Evolutionary conservation across 2,797 vertebrate genomes (phyloP).

Genomic region (Fringilla coelebs): DNA sequence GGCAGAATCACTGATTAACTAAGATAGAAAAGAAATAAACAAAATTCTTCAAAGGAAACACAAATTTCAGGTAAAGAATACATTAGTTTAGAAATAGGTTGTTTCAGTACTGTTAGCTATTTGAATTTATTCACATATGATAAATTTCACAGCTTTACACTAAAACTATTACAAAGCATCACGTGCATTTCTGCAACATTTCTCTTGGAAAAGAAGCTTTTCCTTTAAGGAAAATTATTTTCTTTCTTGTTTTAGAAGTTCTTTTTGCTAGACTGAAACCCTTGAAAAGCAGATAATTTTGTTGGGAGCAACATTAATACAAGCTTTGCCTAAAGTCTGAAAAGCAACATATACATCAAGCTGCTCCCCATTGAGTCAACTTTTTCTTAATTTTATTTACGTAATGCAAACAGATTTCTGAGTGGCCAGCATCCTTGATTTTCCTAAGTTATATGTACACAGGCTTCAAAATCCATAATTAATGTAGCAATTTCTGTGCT

Average conservation of each 20-base stretch:
- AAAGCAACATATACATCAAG: background rate
- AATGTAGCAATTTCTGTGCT: background rate
- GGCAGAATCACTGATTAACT: constrained; percentile 91
- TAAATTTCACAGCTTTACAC: background rate
- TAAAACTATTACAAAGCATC: background rate
- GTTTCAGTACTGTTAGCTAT: background rate
- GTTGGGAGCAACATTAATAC: background rate
- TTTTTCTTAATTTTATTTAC: background rate
- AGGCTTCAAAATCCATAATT: background rate
- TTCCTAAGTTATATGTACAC: background rate
- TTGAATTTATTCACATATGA: background rate
- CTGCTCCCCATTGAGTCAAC: background rate
- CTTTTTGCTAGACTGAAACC: background rate
- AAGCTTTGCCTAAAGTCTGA: background rate
- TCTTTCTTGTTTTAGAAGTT: background rate
- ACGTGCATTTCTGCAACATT: background rate
- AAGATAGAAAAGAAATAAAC: background rate
- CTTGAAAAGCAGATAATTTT: background rate
- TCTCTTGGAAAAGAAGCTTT: background rate
- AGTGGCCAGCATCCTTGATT: background rate
- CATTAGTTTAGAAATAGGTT: background rate
- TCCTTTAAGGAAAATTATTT: background rate
- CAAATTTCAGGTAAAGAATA: background rate
- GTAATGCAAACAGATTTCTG: background rate
- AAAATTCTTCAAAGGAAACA: background rate